phyloP scores from a whole-genome alignment of 2,888 invertebrate genomes.

The Microplitis deprimator region DNA sequence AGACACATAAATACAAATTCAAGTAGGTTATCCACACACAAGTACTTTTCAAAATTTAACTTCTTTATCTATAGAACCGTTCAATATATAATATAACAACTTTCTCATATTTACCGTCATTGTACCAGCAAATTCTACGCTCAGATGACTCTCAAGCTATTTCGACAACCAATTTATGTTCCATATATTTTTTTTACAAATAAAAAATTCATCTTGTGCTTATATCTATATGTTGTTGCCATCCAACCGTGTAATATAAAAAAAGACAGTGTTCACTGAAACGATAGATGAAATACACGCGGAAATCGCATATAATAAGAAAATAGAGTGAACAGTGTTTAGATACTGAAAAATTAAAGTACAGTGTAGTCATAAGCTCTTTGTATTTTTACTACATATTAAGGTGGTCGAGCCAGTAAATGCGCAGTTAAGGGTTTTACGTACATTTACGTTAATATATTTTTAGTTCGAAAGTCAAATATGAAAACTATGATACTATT shows the following conservation, averaged over 20 bases:
- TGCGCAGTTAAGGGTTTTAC: no score
- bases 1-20: constrained; percentile 5
- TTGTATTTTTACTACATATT: no score
- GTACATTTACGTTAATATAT: no score
- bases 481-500: no score
- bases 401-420: no score
- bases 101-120: constrained; percentile 40
- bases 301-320: constrained; percentile 1
- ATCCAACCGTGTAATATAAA: constrained; percentile 23
- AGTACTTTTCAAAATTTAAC: neutral
- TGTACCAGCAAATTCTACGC: constrained; percentile 49
- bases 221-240: neutral
- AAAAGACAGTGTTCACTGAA: constrained; percentile 6
- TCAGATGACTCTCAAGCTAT: constrained; percentile 44
- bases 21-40: constrained; percentile 32
- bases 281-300: constrained; percentile 22
- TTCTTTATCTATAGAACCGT: constrained; percentile 28
- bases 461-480: no score
- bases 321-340: neutral
- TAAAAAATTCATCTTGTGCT: neutral
- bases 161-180: constrained; percentile 36
- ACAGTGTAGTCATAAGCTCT: no score
- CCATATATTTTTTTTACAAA: constrained; percentile 18
- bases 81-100: constrained; percentile 42
- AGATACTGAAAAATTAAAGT: neutral